Evolutionary conservation across 1,140 invertebrate species (phyloP), one percentile per base, ranked within the genome.

Genomic region (Catajapyx aquilonaris): DNA sequence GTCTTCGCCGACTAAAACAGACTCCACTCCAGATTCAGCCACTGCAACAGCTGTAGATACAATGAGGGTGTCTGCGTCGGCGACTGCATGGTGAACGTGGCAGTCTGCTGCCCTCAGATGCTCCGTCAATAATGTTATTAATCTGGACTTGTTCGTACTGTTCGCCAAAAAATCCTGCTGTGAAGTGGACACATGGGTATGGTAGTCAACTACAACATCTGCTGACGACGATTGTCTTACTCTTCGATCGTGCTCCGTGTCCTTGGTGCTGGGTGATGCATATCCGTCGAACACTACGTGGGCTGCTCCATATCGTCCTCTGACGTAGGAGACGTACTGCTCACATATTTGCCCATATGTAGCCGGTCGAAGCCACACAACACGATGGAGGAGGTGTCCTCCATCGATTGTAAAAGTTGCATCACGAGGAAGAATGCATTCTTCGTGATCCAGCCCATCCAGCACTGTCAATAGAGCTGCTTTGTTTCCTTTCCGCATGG

Each of bases 51-150:
- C 38, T 38, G 13, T 41, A 30, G 38, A 16, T 10, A 40, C 9
- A 23, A 41, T 41, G 7, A 42, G 20, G 40, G 25, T 41, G 5
- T 41, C 40, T 41, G 40, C 40, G 22, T 39, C 40, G 41, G 13
- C 20, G 20, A 17, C 25, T 13, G 39, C 39, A 5, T 41, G 40
- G n/a, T 41, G 11, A 13, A 41, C 38, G 11, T 25, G 13, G 18
- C 37, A 41, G 10, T 38, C 40, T 7, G 9, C 2, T 16, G 37
- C 18, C 17, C 34, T n/a, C 7, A 41, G 31, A 20, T 39, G 21
- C n/a, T 7, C 11, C 19, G 9, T 41, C 15, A 41, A 13, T 13
- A 41, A 15, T 9, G 11, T 11, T 11, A 41, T 41, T 5, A 41
- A 31, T 4, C 34, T 41, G 16, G 13, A 15, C 31, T 41, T 41